Evolutionary conservation across 2,113 vertebrate species (phyloP), one percentile per base, ranked within the genome.

Genomic region (Sitta europaea): DNA sequence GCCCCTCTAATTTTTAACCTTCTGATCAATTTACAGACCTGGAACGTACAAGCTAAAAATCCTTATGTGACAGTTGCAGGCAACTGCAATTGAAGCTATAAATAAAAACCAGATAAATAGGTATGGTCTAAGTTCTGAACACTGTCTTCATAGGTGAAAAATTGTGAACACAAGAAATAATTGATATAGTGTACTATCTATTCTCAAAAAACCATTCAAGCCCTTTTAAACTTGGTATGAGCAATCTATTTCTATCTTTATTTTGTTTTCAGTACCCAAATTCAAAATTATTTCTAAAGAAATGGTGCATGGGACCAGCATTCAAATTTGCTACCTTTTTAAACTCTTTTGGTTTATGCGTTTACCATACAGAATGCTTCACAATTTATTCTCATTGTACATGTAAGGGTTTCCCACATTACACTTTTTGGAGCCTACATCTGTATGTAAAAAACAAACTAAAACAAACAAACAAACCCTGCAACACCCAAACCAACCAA

Each of bases 181-280:
- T 0, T n/a, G 5, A 62, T 17, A 70, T 2, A 25, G 6, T 58
- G n/a, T 28, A 53, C 10, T 25, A 45, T 3, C 2, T 2, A 27
- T 22, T 45, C 55, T 45, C 73, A 31, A 61, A 73, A 71, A 65
- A 47, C 15, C 3, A 61, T 38, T 61, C 28, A n/a, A 72, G n/a
- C 2, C 40, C 12, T 33, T 85, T 78, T 31, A 12, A 89, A 89
- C 28, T 10, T 67, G 9, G 5, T 36, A 70, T 1, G 1, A 70
- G 23, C 36, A 61, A 88, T 19, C 12, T 12, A 10, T 84, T 84
- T 55, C 33, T 50, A 40, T 25, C 7, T 51, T 27, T 72, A 61
- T 36, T 76, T 66, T 47, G 27, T 51, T 31, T 59, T 79, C n/a
- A 42, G 18, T 18, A 51, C 3, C 8, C 29, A 59, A 71, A 27